These are phyloP conservation scores for Euphydryas editha DNA, from an alignment of 2,888 invertebrate species.

Conservation along the genomic window DNA sequence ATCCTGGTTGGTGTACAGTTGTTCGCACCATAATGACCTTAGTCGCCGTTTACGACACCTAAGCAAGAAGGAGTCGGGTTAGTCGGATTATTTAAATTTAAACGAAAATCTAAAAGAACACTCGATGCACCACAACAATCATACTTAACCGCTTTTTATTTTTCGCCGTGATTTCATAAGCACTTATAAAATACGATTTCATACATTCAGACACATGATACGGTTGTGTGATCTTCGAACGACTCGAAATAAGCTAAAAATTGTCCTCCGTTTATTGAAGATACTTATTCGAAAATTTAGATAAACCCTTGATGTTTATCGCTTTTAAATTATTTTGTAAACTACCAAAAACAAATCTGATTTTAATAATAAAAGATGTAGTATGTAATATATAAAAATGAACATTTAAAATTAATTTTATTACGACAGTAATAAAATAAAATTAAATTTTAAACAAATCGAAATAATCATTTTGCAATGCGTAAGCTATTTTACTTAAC, in stretches of 20 bases:
- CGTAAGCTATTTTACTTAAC: too few relatives aligned
- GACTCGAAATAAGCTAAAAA: neutral
- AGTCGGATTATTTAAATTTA: too few relatives aligned
- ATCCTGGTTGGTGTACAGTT: too few relatives aligned
- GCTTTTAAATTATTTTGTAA: neutral
- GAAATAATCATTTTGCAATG: too few relatives aligned
- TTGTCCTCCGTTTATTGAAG: neutral
- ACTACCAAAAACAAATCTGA: neutral
- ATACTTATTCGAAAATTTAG: neutral
- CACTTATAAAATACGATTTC: slow-evolving; percentile 5
- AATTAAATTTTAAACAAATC: too few relatives aligned
- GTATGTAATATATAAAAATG: neutral
- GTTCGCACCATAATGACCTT: too few relatives aligned
- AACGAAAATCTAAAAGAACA: neutral
- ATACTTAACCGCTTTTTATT: neutral
- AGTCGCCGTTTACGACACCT: too few relatives aligned
- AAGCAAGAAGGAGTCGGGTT: too few relatives aligned
- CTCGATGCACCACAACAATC: neutral
- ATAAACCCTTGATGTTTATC: neutral
- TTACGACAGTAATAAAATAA: too few relatives aligned
- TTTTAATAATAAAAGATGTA: neutral
- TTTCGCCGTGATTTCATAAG: neutral
- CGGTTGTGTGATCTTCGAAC: neutral
- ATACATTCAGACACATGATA: neutral
- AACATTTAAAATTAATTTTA: too few relatives aligned